phyloP scores from a whole-genome alignment of 1,140 invertebrate genomes.

The Centruroides vittatus region DNA sequence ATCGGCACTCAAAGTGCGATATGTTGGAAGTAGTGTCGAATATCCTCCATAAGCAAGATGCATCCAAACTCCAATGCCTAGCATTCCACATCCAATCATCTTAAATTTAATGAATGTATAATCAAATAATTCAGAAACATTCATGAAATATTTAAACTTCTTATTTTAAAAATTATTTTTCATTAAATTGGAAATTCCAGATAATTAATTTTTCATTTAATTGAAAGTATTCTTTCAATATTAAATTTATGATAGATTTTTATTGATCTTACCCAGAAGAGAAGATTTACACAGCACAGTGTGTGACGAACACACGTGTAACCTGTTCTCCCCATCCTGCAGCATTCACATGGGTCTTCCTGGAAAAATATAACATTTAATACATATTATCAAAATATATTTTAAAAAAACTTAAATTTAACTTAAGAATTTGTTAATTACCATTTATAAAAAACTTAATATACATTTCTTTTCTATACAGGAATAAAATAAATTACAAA shows the following conservation, averaged over 20 bases:
- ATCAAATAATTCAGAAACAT: neutral
- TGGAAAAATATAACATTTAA: no score
- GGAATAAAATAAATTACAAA: no score
- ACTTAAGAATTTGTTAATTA: no score
- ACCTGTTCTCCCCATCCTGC: constrained; percentile 48
- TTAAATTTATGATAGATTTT: no score
- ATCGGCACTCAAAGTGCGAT: constrained; percentile 50
- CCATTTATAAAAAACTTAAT: no score
- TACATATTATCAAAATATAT: no score
- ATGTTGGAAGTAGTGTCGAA: constrained; percentile 50
- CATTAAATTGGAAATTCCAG: neutral
- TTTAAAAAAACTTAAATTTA: no score
- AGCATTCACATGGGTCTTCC: no score
- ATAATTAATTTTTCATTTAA: neutral
- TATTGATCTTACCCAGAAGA: constrained; percentile 50
- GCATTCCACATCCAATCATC: constrained; percentile 55
- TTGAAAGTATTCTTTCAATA: constrained; percentile 1
- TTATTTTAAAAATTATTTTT: neutral
- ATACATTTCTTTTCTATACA: no score
- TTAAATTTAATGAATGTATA: constrained; percentile 28
- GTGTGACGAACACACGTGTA: constrained; percentile 59
- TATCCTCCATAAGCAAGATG: constrained; percentile 49
- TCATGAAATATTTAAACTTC: neutral
- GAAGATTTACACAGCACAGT: constrained; percentile 56
- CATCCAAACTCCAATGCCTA: constrained; percentile 59